These are phyloP conservation scores for Ormyrus thymus DNA, from an alignment of 2,888 invertebrate genomes.

Conservation along the genomic window DNA sequence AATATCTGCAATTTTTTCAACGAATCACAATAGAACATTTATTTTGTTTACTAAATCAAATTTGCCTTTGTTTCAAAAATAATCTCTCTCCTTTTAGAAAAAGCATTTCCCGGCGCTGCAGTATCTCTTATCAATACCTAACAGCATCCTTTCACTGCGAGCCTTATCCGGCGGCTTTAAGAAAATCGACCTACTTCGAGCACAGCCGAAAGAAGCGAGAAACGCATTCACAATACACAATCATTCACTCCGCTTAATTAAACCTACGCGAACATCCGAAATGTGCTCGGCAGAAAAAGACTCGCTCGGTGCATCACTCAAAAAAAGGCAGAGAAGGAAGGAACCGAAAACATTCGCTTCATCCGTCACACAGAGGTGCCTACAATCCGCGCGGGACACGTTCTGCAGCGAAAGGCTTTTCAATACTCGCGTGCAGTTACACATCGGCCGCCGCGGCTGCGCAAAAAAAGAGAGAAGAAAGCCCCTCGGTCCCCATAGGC, in stretches of 20 bases:
- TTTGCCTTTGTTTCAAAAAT: too few relatives aligned
- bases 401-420: constrained; percentile 31
- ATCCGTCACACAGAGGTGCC: constrained; percentile 17
- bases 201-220: constrained; percentile 5
- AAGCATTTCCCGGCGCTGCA: neutral
- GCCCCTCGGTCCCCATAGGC: constrained; percentile 14
- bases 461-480: constrained; percentile 19
- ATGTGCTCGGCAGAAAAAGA: neutral
- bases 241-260: constrained; percentile 27
- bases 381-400: constrained; percentile 14
- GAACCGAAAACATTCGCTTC: constrained; percentile 6
- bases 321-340: neutral
- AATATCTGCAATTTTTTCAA: too few relatives aligned
- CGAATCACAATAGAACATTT: too few relatives aligned
- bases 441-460: constrained; percentile 21
- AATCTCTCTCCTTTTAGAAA: too few relatives aligned
- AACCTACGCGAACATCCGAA: neutral
- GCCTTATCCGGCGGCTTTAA: neutral
- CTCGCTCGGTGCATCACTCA: neutral
- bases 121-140: constrained; percentile 16
- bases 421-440: constrained; percentile 38
- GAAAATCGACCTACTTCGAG: constrained; percentile 31
- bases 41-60: too few relatives aligned
- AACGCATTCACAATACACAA: constrained; percentile 17
- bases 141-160: constrained; percentile 14